Evolutionary conservation across 2,888 invertebrate species (phyloP).

Genomic region (Pterostichus madidus): DNA sequence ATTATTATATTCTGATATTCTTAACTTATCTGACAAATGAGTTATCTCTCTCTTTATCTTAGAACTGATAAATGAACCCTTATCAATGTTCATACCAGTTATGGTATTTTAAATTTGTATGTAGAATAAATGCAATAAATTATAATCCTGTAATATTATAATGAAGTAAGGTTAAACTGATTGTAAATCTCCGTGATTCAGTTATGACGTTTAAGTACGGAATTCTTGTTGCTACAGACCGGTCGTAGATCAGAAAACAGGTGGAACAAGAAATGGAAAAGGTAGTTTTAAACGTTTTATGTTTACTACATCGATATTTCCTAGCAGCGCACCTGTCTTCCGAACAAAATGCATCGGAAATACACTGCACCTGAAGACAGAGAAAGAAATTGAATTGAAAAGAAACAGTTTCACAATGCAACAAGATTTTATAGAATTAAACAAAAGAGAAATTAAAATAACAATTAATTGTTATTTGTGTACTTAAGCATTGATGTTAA

Average conservation of each 20-base stretch:
- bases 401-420: not conserved
- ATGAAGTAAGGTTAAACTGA: slow-evolving; percentile 2
- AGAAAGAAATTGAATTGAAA: not conserved
- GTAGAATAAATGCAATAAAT: not conserved
- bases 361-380: not conserved
- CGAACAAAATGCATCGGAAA: slow-evolving; percentile 18
- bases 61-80: no score
- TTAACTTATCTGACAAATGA: not conserved
- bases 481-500: no score
- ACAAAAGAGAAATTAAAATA: no score
- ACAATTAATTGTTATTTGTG: no score
- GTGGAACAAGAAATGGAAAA: slow-evolving; percentile 18
- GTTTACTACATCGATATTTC: slow-evolving; percentile 35
- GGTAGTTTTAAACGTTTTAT: not conserved
- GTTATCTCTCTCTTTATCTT: no score
- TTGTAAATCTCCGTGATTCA: slow-evolving; percentile 20
- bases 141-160: not conserved
- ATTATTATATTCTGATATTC: not conserved
- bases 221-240: slow-evolving; percentile 10
- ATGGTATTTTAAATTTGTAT: not conserved
- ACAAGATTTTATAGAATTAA: no score
- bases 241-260: slow-evolving; percentile 31
- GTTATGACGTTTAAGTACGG: not conserved
- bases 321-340: slow-evolving; percentile 39
- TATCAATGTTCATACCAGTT: not conserved